A percentile compares a stretch with the other conserved stretches of the same genome.
Conservation (phyloP, 2,797 vertebrate genomes). For the Acanthiza pusilla region DNA sequence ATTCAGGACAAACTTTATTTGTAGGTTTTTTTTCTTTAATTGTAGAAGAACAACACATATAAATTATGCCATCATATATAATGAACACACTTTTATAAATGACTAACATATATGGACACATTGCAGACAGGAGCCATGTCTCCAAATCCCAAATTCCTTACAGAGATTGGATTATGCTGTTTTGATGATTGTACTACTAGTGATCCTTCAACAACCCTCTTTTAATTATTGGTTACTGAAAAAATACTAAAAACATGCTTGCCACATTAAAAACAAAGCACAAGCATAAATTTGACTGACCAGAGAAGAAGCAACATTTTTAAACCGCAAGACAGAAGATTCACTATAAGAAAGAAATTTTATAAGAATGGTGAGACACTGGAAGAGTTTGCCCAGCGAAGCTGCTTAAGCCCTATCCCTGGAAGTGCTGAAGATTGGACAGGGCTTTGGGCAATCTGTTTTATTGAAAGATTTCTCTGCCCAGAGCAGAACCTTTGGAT, state of each 20-base stretch:
- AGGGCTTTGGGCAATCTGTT: not conserved
- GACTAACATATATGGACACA: not conserved
- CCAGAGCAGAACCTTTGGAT: accelerated
- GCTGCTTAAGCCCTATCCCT: not conserved
- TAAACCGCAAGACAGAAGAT: not conserved
- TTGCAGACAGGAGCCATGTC: not conserved
- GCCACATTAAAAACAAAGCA: not conserved
- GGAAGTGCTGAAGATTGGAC: not conserved
- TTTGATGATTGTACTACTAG: not conserved
- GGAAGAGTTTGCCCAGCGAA: not conserved
- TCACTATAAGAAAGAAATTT: not conserved
- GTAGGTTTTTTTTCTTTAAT: not conserved
- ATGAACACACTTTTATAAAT: not conserved
- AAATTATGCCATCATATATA: not conserved
- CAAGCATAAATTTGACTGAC: not conserved
- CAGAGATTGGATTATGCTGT: not conserved
- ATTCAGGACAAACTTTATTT: not conserved
- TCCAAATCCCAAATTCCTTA: not conserved
- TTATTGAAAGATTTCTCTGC: not conserved
- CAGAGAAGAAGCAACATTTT: accelerated
- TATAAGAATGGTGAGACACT: not conserved
- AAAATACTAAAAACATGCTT: not conserved
- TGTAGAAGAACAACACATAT: not conserved
- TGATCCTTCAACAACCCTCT: not conserved
- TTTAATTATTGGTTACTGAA: not conserved